Conservation (phyloP, 2,113 vertebrate genomes). For the Passer montanus region DNA sequence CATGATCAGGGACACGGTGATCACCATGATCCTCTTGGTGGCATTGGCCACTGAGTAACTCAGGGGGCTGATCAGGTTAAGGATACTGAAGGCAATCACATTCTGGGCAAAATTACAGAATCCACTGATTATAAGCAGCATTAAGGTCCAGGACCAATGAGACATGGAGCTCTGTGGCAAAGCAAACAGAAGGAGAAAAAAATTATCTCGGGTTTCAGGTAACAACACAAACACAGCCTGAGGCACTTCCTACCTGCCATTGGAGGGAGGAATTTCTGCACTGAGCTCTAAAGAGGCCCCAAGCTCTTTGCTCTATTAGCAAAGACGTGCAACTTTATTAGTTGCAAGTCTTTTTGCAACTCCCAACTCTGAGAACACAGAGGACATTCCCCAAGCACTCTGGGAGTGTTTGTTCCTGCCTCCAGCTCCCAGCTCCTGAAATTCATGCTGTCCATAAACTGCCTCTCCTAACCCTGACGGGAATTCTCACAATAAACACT, state of each 20-base stretch:
- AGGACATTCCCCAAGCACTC: neutral
- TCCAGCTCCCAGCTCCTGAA: neutral
- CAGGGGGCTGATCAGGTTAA: constrained; percentile 93
- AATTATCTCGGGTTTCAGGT: neutral
- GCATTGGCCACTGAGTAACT: constrained; percentile 97
- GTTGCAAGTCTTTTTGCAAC: neutral
- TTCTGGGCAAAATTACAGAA: constrained; percentile 99
- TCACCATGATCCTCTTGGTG: constrained; percentile 98
- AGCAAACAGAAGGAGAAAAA: neutral
- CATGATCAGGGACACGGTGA: constrained; percentile 93
- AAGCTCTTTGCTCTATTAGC: rapidly evolving
- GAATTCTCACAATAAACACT: neutral
- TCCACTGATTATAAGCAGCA: constrained; percentile 92
- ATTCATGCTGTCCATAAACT: rapidly evolving
- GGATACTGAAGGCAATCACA: constrained; percentile 95
- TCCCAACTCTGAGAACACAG: neutral
- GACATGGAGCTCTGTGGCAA: constrained; percentile 77
- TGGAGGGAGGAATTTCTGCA: neutral
- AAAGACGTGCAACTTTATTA: too few relatives aligned
- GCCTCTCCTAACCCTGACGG: neutral
- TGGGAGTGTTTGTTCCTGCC: neutral
- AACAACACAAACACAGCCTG: neutral
- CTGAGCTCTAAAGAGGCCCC: neutral
- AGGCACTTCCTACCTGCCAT: neutral
- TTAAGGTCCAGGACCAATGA: constrained; percentile 85